Evolutionary conservation across 2,113 vertebrate species (phyloP).

Genomic region (Mus pahari): DNA sequence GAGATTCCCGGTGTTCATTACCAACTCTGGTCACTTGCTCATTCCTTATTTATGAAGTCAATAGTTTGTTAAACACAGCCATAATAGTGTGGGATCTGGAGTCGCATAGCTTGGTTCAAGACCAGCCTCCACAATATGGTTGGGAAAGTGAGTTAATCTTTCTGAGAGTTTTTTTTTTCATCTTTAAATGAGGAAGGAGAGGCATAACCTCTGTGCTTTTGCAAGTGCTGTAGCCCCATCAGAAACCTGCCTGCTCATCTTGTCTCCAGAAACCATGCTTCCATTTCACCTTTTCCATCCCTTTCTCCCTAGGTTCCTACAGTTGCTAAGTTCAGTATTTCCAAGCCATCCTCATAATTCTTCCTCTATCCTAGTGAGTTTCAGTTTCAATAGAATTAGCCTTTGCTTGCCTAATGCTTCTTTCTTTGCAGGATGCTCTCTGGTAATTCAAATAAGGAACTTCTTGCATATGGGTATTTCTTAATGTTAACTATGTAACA

Average conservation of each 20-base stretch:
- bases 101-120: conserved; percentile 45
- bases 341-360: neutral
- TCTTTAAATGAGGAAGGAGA: neutral
- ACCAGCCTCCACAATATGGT: neutral
- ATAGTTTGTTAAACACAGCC: conserved; percentile 44
- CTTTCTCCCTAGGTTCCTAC: neutral
- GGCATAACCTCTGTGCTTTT: neutral
- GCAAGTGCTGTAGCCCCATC: neutral
- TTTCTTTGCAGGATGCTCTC: neutral
- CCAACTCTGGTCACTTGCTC: neutral
- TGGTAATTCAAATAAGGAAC: conserved; percentile 8
- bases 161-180: conserved; percentile 17
- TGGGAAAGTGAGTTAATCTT: conserved; percentile 35
- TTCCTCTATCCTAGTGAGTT: neutral
- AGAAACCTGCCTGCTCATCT: neutral
- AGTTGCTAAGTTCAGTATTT: conserved; percentile 9
- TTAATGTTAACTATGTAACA: conserved; percentile 50
- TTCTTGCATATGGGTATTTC: conserved; percentile 17
- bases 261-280: conserved; percentile 13
- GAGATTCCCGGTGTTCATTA: neutral
- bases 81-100: conserved; percentile 49
- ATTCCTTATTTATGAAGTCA: conserved; percentile 43
- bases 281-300: neutral
- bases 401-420: conserved; percentile 7
- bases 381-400: neutral